Percentiles rank a stretch among this genome's conserved stretches.
These are phyloP conservation scores for Cichladusa arquata DNA, from an alignment of 2,113 vertebrate species.

Conservation along the genomic window DNA sequence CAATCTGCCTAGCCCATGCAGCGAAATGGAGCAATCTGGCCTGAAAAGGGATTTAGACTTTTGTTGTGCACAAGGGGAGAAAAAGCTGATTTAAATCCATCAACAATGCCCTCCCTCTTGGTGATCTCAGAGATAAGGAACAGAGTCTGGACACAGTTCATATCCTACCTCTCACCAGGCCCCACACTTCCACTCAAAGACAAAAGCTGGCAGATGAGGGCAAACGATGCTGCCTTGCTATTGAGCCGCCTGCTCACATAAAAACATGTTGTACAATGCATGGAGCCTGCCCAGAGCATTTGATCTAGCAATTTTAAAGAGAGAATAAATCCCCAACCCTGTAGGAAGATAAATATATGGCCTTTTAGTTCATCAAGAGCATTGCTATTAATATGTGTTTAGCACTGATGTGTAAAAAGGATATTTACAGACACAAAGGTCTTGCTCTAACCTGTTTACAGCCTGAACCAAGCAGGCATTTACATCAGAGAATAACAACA, in stretches of 20 bases:
- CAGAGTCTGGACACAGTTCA: slow-evolving; percentile 56
- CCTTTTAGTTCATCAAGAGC: not conserved
- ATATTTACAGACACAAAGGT: not conserved
- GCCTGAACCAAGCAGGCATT: not conserved
- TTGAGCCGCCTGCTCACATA: not conserved
- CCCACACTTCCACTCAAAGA: slow-evolving; percentile 64
- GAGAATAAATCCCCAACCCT: not conserved
- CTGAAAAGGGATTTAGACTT: slow-evolving; percentile 81
- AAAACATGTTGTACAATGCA: slow-evolving; percentile 8
- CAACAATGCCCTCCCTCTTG: slow-evolving; percentile 76
- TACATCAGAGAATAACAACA: not conserved
- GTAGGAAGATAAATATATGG: not conserved
- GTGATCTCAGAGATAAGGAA: slow-evolving; percentile 75
- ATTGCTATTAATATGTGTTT: not conserved
- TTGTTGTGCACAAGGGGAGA: slow-evolving; percentile 71
- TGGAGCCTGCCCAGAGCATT: not conserved
- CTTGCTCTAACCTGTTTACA: not conserved
- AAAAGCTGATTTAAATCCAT: slow-evolving; percentile 76
- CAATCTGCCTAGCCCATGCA: slow-evolving; percentile 77
- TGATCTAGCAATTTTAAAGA: not conserved
- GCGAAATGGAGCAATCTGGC: slow-evolving; percentile 79
- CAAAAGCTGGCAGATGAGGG: slow-evolving; percentile 61
- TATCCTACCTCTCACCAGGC: slow-evolving; percentile 62
- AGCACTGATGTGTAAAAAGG: not conserved
- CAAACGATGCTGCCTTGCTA: slow-evolving; percentile 34